Percentiles rank a stretch among this genome's conserved stretches.
phyloP scores from a whole-genome alignment of 2,797 vertebrate genomes.

The Tangara arthus region DNA sequence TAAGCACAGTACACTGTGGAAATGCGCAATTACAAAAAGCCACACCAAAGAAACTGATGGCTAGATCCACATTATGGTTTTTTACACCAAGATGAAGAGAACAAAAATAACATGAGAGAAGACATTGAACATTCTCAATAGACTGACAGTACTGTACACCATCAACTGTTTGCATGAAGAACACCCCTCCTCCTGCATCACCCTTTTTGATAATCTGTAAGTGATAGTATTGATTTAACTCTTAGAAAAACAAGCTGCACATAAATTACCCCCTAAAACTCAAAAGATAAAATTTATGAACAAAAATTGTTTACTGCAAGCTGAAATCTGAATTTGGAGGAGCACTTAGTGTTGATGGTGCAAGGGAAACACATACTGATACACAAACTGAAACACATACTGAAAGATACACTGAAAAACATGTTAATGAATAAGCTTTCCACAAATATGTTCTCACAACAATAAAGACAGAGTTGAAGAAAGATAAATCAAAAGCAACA shows the following conservation, averaged over 20 bases:
- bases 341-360: background rate
- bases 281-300: background rate
- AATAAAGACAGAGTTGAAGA: background rate
- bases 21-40: background rate
- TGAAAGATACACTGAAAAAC: background rate
- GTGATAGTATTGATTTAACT: background rate
- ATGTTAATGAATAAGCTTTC: background rate
- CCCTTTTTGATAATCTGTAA: background rate
- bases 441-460: background rate
- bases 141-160: background rate
- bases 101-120: background rate
- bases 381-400: background rate
- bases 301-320: background rate
- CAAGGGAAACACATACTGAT: background rate
- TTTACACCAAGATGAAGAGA: background rate
- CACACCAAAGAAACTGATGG: background rate
- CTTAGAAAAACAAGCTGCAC: background rate
- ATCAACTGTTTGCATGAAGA: background rate
- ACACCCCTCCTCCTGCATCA: background rate
- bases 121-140: background rate
- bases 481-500: constrained; percentile 31
- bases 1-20: background rate
- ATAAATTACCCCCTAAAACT: background rate
- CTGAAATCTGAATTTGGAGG: background rate
- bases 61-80: background rate